phyloP scores from a whole-genome alignment of 2,113 vertebrate species.

The Notothenia coriiceps region DNA sequence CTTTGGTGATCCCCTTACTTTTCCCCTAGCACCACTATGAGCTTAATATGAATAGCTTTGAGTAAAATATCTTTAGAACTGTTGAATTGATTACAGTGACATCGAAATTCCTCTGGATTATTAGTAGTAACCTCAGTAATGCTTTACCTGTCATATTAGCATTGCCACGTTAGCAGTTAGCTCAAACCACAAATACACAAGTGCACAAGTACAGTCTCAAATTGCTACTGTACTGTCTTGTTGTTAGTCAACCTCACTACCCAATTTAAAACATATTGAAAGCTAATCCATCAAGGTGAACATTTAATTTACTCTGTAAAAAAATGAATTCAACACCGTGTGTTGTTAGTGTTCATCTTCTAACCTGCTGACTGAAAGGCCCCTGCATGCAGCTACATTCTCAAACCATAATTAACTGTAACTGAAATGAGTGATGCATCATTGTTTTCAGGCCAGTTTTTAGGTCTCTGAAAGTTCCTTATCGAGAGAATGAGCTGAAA shows the following conservation, averaged over 20 bases:
- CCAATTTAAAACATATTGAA: not conserved
- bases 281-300: not conserved
- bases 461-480: slow-evolving; percentile 41
- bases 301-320: not conserved
- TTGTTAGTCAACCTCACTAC: not conserved
- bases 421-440: slow-evolving; percentile 52
- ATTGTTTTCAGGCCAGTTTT: slow-evolving; percentile 24
- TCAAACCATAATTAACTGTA: slow-evolving; percentile 18
- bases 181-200: not conserved
- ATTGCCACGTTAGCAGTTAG: not conserved
- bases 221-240: not conserved
- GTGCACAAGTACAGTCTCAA: not conserved
- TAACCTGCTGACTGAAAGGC: slow-evolving; percentile 2
- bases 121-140: not conserved
- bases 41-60: not conserved
- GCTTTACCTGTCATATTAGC: not conserved
- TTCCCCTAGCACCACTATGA: not conserved
- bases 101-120: too few relatives aligned
- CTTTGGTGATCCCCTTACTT: not conserved
- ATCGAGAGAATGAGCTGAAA: slow-evolving; percentile 59
- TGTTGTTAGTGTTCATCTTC: not conserved
- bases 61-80: too few relatives aligned
- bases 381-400: slow-evolving; percentile 22
- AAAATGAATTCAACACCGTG: not conserved
- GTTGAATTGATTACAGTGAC: too few relatives aligned